Evolutionary conservation across 2,888 invertebrate genomes (phyloP).

Genomic region (Sturmia bella): DNA sequence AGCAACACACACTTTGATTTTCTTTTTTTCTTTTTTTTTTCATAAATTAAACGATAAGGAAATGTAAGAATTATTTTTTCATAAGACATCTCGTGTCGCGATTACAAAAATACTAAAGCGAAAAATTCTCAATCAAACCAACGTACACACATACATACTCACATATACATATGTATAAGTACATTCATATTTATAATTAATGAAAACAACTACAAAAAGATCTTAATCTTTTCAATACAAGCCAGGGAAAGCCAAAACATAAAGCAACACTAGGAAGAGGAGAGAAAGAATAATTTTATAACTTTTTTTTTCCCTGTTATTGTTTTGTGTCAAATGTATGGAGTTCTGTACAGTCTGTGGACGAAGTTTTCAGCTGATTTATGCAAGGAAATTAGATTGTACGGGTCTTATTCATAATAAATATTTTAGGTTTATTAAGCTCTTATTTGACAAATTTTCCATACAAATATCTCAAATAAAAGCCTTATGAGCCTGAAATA

Average conservation of each 20-base stretch:
- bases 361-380: not conserved
- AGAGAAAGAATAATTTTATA: constrained; percentile 20
- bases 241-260: constrained; percentile 10
- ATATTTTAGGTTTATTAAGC: too few species aligned
- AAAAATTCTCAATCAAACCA: too few species aligned
- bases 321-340: constrained; percentile 28
- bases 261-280: constrained; percentile 2
- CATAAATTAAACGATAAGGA: constrained; percentile 17
- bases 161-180: constrained; percentile 8
- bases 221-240: constrained; percentile 47
- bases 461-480: too few species aligned
- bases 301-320: constrained; percentile 18
- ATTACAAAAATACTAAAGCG: not conserved
- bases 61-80: constrained; percentile 14
- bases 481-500: too few species aligned
- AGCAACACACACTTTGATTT: not conserved
- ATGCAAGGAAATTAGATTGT: not conserved
- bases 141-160: not conserved
- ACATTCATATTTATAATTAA: constrained; percentile 40
- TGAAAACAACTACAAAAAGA: constrained; percentile 53
- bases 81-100: constrained; percentile 9
- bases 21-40: not conserved
- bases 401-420: too few species aligned
- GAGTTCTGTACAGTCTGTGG: not conserved
- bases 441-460: too few species aligned